phyloP scores from a whole-genome alignment of 1,140 invertebrate species.

The Drosophila orosa region DNA sequence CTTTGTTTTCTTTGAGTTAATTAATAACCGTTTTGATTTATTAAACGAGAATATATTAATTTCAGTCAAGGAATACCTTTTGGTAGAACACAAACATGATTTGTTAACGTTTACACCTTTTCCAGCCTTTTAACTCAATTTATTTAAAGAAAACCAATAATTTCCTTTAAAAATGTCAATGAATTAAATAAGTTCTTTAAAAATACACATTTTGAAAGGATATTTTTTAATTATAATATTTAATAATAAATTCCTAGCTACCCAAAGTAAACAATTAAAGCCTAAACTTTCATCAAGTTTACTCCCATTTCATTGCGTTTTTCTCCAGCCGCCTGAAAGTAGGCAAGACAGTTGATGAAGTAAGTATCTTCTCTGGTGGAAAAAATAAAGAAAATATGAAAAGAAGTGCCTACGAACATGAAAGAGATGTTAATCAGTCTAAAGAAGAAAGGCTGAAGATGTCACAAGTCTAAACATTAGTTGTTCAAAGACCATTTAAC shows the following conservation, averaged over 20 bases:
- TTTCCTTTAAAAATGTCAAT: too few relatives aligned
- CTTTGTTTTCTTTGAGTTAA: not conserved
- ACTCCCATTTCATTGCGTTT: not conserved
- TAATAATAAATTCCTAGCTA: too few relatives aligned
- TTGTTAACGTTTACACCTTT: too few relatives aligned
- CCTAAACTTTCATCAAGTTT: conserved; percentile 11
- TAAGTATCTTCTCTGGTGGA: not conserved
- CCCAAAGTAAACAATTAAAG: not conserved
- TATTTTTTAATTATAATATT: too few relatives aligned
- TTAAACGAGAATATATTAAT: too few relatives aligned
- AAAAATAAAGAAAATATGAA: conserved; percentile 3
- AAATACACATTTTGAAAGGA: too few relatives aligned
- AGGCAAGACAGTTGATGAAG: conserved; percentile 40
- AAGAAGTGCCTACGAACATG: not conserved
- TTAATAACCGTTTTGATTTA: not conserved
- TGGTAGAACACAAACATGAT: too few relatives aligned
- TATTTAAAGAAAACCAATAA: too few relatives aligned
- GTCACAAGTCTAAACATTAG: conserved; percentile 27
- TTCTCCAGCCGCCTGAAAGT: conserved; percentile 53
- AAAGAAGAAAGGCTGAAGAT: conserved; percentile 17
- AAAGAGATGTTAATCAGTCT: conserved; percentile 15
- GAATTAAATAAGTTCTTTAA: too few relatives aligned
- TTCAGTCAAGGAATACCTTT: too few relatives aligned
- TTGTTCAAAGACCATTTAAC: conserved; percentile 29
- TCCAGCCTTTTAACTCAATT: too few relatives aligned